A percentile compares a stretch with the other conserved stretches of the same genome.
phyloP scores from a whole-genome alignment of 2,797 vertebrate species.

The Nasua narica region DNA sequence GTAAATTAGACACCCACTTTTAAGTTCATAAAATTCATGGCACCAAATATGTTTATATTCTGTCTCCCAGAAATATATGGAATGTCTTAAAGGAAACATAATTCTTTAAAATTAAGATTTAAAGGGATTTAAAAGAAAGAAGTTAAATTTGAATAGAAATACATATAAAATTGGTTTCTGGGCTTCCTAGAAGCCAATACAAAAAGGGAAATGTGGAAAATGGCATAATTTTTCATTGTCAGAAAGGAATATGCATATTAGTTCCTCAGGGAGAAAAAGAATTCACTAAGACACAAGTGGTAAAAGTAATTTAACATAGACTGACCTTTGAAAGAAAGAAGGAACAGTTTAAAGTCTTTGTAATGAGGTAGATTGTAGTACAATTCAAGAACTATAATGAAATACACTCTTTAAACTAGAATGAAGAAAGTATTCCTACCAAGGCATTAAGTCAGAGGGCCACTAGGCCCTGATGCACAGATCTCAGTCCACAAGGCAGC shows the following conservation, averaged over 20 bases:
- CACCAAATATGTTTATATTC: background rate
- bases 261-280: background rate
- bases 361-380: background rate
- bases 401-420: background rate
- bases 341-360: background rate
- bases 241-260: background rate
- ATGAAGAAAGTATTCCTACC: background rate
- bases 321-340: background rate
- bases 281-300: background rate
- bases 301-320: background rate
- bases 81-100: background rate
- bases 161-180: background rate
- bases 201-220: slow-evolving; percentile 13
- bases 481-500: background rate
- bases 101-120: slow-evolving; percentile 7
- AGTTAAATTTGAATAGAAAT: background rate
- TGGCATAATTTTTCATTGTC: background rate
- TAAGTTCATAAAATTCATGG: background rate
- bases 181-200: background rate
- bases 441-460: background rate
- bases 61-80: background rate
- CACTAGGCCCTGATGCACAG: background rate
- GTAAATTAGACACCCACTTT: background rate
- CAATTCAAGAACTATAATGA: background rate
- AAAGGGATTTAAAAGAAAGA: background rate